These are phyloP conservation scores for Cheilosia soror DNA, from an alignment of 2,888 invertebrate genomes.

Conservation along the genomic window DNA sequence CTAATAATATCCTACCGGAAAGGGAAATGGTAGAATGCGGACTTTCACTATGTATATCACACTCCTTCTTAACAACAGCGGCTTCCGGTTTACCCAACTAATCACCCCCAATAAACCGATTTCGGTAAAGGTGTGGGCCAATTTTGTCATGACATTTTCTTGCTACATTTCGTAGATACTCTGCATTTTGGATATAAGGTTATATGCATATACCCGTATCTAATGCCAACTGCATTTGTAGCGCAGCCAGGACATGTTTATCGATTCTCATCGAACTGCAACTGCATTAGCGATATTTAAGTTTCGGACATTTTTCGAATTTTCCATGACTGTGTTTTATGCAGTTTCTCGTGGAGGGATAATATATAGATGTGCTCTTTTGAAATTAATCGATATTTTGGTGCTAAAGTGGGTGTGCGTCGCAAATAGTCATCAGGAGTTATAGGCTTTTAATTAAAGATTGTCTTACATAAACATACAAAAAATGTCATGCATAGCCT, in stretches of 20 bases:
- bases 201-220: not conserved
- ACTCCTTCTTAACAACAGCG: slow-evolving; percentile 9
- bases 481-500: too few species aligned
- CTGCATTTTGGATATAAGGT: not conserved
- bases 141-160: slow-evolving; percentile 23
- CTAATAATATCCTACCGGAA: slow-evolving; percentile 26
- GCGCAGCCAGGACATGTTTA: slow-evolving; percentile 27
- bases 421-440: too few species aligned
- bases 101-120: slow-evolving; percentile 19
- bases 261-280: slow-evolving; percentile 23
- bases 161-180: not conserved
- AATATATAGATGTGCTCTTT: not conserved
- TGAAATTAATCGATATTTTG: not conserved
- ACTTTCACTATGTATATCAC: slow-evolving; percentile 31
- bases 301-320: slow-evolving; percentile 6
- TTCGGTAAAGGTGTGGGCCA: slow-evolving; percentile 26
- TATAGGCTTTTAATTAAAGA: too few species aligned
- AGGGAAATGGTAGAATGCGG: slow-evolving; percentile 30
- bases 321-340: not conserved
- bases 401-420: not conserved
- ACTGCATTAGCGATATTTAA: slow-evolving; percentile 39
- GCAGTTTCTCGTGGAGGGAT: not conserved
- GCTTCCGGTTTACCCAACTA: slow-evolving; percentile 34
- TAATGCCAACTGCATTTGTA: slow-evolving; percentile 32
- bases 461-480: too few species aligned